These are phyloP conservation scores for Corythaeola cristata DNA, from an alignment of 2,113 vertebrate species.

Conservation along the genomic window DNA sequence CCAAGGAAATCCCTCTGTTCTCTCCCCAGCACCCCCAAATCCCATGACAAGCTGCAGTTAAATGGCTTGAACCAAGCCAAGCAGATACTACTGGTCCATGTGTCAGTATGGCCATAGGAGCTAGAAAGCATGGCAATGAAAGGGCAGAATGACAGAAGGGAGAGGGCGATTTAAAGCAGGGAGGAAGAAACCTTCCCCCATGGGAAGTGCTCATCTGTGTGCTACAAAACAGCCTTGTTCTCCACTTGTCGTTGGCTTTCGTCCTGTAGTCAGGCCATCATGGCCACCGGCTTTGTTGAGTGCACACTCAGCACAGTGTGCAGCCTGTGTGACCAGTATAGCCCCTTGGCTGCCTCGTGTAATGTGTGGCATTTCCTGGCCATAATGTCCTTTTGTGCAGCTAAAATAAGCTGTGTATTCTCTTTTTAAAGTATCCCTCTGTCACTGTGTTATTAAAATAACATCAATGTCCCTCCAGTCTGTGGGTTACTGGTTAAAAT, in stretches of 20 bases:
- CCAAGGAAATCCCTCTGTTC: background rate
- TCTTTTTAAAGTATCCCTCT: background rate
- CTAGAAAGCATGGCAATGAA: background rate
- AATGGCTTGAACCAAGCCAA: background rate
- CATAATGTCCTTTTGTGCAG: background rate
- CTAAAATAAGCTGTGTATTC: background rate
- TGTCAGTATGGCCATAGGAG: fast-evolving
- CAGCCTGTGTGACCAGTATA: background rate
- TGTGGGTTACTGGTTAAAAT: background rate
- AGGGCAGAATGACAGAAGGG: background rate
- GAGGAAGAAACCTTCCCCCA: background rate
- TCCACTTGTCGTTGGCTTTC: background rate
- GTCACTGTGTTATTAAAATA: background rate
- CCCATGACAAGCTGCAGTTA: background rate
- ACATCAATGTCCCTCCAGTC: background rate
- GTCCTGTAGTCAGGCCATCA: fast-evolving
- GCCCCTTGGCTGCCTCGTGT: background rate
- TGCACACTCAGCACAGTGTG: fast-evolving
- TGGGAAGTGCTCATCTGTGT: background rate
- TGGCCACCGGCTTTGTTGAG: background rate
- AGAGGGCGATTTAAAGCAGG: background rate
- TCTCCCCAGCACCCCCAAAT: background rate
- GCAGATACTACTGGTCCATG: fast-evolving
- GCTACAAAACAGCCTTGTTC: background rate
- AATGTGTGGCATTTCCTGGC: background rate